Evolutionary conservation across 1,140 invertebrate genomes (phyloP).

Genomic region (Kradibia gibbosae): DNA sequence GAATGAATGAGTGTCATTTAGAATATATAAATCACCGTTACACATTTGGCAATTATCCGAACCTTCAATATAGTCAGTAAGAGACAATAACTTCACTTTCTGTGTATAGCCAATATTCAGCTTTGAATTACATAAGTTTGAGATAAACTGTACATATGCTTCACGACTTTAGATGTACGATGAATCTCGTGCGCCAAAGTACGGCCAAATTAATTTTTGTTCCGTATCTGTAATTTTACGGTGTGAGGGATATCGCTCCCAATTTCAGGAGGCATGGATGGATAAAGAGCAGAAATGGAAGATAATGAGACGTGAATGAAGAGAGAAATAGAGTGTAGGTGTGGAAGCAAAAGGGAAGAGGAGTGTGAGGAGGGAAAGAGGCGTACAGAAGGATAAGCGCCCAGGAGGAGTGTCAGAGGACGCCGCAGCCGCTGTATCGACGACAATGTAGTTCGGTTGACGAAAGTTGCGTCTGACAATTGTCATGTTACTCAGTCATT

Average conservation of each 20-base stretch:
- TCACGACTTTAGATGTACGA: too few species aligned
- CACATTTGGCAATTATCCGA: background rate
- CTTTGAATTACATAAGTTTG: background rate
- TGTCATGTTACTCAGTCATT: conserved; percentile 32
- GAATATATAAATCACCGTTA: background rate
- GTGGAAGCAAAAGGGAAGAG: background rate
- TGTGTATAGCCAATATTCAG: background rate
- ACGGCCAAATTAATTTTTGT: background rate
- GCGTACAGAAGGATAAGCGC: background rate
- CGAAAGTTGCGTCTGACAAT: conserved; percentile 5
- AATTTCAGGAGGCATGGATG: too few species aligned
- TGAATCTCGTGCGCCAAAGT: background rate
- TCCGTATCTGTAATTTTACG: background rate
- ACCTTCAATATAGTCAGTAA: background rate
- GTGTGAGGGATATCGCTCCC: background rate
- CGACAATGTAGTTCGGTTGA: conserved; percentile 23
- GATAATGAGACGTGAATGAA: too few species aligned
- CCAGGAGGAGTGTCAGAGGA: too few species aligned
- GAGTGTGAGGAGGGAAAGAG: too few species aligned
- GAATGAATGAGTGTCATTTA: background rate
- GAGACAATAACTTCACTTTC: background rate
- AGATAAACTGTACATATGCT: background rate
- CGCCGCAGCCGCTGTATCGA: background rate
- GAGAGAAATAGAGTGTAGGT: background rate
- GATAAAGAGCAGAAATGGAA: too few species aligned